Evolutionary conservation across 2,888 invertebrate species (phyloP).

Genomic region (Ptycholaimellus sp.): DNA sequence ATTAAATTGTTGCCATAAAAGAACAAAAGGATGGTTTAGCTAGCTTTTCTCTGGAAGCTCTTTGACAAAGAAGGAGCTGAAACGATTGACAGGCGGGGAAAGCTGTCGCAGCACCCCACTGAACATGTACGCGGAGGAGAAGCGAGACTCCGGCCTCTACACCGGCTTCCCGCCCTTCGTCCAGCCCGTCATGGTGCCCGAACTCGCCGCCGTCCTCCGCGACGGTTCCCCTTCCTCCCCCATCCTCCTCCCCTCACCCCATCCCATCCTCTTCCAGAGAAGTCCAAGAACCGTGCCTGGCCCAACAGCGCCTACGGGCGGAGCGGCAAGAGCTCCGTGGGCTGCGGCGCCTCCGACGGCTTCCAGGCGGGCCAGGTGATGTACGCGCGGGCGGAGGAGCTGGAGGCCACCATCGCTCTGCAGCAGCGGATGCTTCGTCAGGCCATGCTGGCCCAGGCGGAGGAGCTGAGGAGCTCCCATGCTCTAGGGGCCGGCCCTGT

Average conservation of each 20-base stretch:
- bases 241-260: constrained; percentile 36
- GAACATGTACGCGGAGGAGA: constrained; percentile 23
- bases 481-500: no score
- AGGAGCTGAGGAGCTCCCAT: no score
- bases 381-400: constrained; percentile 45
- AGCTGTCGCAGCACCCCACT: constrained; percentile 45
- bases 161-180: constrained; percentile 28
- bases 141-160: background rate
- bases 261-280: constrained; percentile 2
- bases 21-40: no score
- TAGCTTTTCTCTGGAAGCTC: no score
- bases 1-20: no score
- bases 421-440: constrained; percentile 40
- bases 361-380: constrained; percentile 37
- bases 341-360: background rate
- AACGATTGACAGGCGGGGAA: no score
- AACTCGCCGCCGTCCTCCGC: constrained; percentile 40
- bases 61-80: no score
- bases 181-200: no score
- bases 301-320: constrained; percentile 1
- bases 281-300: background rate
- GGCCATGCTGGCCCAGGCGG: constrained; percentile 13
- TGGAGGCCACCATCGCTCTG: constrained; percentile 43
- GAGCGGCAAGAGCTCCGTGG: background rate
- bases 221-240: constrained; percentile 35